Evolutionary conservation across 2,888 invertebrate species (phyloP).

Genomic region (Melinaea menophilus): DNA sequence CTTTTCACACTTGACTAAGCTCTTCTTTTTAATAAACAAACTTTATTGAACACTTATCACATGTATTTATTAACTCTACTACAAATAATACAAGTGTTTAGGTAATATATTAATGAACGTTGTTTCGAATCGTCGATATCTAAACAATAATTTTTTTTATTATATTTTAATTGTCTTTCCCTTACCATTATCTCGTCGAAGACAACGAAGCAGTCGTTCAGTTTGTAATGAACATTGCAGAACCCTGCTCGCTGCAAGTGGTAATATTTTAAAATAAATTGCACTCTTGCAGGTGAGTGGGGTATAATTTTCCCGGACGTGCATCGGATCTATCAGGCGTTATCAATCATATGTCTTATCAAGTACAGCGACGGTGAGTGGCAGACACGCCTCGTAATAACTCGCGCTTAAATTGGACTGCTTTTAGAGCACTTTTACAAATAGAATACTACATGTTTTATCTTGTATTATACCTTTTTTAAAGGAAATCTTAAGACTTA

Average conservation of each 20-base stretch:
- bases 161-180: neutral
- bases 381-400: slow-evolving; percentile 4
- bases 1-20: neutral
- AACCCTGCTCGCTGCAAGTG: neutral
- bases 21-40: neutral
- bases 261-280: slow-evolving; percentile 8
- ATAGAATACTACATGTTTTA: neutral
- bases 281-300: slow-evolving; percentile 17
- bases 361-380: slow-evolving; percentile 7
- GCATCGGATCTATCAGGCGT: slow-evolving; percentile 14
- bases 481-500: no score
- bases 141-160: neutral
- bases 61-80: no score
- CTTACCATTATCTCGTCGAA: neutral
- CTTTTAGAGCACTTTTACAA: neutral
- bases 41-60: neutral
- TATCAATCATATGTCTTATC: slow-evolving; percentile 22
- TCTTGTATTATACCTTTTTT: no score
- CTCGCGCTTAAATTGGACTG: neutral
- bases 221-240: slow-evolving; percentile 3
- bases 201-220: neutral
- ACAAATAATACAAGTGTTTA: no score
- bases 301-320: slow-evolving; percentile 21
- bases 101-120: no score
- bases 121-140: no score